Percentiles rank a stretch among this genome's conserved stretches.
Conservation (phyloP, 2,888 invertebrate species). For the Strigamia crassipes region DNA sequence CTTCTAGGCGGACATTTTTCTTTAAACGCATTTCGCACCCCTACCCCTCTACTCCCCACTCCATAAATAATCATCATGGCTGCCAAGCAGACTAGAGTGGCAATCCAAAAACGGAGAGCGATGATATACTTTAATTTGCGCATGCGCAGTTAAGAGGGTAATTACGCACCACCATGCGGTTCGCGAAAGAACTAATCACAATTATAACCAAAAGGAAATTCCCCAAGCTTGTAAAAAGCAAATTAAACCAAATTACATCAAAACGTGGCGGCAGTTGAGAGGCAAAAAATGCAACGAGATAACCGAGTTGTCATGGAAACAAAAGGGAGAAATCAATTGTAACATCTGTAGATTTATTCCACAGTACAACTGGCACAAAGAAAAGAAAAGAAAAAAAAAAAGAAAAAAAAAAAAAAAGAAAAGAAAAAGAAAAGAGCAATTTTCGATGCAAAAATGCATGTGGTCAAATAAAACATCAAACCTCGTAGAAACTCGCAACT, state of each 20-base stretch:
- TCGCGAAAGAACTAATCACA: conserved; percentile 40
- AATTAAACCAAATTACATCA: conserved; percentile 36
- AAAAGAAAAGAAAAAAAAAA: neutral
- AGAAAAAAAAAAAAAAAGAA: neutral
- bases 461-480: no score
- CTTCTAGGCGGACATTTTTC: conserved; percentile 38
- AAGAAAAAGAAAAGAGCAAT: no score
- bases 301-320: conserved; percentile 28
- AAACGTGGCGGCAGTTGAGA: conserved; percentile 29
- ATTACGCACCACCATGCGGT: conserved; percentile 34
- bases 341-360: conserved; percentile 2
- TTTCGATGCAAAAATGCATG: neutral
- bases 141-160: conserved; percentile 41
- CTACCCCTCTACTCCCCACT: neutral
- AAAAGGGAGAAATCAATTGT: conserved; percentile 20
- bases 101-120: conserved; percentile 27
- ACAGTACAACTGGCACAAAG: neutral
- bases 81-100: conserved; percentile 39
- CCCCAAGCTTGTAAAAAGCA: conserved; percentile 36
- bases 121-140: conserved; percentile 35
- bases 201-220: conserved; percentile 40
- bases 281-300: neutral
- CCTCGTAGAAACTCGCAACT: no score
- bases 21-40: conserved; percentile 20
- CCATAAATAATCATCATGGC: conserved; percentile 40